Percentiles rank a stretch among this genome's conserved stretches.
phyloP scores from a whole-genome alignment of 2,888 invertebrate genomes.

The Lypha dubia region DNA sequence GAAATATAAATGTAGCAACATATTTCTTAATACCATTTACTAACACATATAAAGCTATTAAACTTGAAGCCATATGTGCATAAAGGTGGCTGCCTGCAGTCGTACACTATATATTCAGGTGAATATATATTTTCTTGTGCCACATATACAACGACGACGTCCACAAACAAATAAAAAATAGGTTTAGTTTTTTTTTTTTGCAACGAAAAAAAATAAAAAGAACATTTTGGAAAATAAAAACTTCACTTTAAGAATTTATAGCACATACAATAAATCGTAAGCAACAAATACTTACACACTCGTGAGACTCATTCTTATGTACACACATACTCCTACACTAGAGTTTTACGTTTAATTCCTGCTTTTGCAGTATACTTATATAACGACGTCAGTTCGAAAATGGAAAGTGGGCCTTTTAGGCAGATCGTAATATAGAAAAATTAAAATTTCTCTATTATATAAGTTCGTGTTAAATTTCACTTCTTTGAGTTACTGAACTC shows the following conservation, averaged over 20 bases:
- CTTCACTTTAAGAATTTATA: conserved; percentile 79
- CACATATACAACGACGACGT: conserved; percentile 39
- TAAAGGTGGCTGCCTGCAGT: conserved; percentile 27
- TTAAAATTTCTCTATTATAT: no score
- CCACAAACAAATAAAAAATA: conserved; percentile 13
- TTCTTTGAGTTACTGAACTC: no score
- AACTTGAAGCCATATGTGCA: conserved; percentile 61
- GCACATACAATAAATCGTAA: conserved; percentile 80
- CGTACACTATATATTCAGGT: conserved; percentile 2
- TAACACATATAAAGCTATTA: conserved; percentile 74
- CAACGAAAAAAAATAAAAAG: conserved; percentile 29
- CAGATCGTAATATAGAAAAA: no score
- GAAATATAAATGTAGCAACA: conserved; percentile 59
- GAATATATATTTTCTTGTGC: conserved; percentile 20
- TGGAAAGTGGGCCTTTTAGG: no score
- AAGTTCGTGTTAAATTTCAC: no score
- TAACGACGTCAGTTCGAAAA: neutral
- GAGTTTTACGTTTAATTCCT: neutral
- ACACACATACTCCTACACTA: conserved; percentile 1
- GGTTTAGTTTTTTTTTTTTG: conserved; percentile 31
- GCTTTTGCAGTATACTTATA: neutral
- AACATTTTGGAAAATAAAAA: conserved; percentile 67
- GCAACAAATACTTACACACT: conserved; percentile 48
- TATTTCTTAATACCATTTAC: conserved; percentile 73
- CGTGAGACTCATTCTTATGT: neutral